Evolutionary conservation across 2,797 vertebrate species (phyloP).

Genomic region (Lutjanus argentimaculatus): DNA sequence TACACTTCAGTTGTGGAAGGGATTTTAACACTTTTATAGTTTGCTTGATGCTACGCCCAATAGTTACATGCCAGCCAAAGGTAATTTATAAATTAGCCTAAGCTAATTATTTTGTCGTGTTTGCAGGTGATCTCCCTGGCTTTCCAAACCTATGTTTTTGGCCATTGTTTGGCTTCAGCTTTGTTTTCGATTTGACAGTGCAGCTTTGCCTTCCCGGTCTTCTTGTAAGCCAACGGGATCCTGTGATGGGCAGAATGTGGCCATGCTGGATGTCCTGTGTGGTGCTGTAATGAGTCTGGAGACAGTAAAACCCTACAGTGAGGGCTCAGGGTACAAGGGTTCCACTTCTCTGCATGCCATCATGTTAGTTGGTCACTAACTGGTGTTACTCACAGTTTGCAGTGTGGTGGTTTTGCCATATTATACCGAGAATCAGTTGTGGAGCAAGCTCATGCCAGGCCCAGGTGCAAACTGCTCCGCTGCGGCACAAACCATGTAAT

Average conservation of each 20-base stretch:
- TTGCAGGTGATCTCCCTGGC: constrained; percentile 54
- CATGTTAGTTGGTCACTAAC: constrained; percentile 14
- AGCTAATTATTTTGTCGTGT: constrained; percentile 67
- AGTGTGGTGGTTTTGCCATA: constrained; percentile 6
- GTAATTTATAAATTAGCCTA: constrained; percentile 69
- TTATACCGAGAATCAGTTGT: background rate
- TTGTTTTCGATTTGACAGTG: constrained; percentile 43
- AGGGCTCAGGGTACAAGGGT: constrained; percentile 7
- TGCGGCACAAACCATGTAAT: background rate
- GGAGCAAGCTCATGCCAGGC: background rate
- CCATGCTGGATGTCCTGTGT: constrained; percentile 11
- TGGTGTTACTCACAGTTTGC: constrained; percentile 13
- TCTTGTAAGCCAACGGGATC: constrained; percentile 53
- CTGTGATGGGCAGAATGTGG: constrained; percentile 56
- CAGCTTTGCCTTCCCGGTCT: constrained; percentile 18
- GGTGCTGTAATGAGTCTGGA: constrained; percentile 37
- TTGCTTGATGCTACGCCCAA: constrained; percentile 64
- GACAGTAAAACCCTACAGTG: constrained; percentile 24
- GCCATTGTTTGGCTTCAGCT: constrained; percentile 37
- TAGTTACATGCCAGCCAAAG: constrained; percentile 56
- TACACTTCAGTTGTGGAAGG: constrained; percentile 49
- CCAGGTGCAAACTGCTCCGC: background rate
- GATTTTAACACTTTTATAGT: constrained; percentile 51
- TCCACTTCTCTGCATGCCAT: constrained; percentile 29
- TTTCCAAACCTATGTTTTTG: constrained; percentile 49